Conservation (phyloP, 2,113 vertebrate species). For the Smithornis capensis region DNA sequence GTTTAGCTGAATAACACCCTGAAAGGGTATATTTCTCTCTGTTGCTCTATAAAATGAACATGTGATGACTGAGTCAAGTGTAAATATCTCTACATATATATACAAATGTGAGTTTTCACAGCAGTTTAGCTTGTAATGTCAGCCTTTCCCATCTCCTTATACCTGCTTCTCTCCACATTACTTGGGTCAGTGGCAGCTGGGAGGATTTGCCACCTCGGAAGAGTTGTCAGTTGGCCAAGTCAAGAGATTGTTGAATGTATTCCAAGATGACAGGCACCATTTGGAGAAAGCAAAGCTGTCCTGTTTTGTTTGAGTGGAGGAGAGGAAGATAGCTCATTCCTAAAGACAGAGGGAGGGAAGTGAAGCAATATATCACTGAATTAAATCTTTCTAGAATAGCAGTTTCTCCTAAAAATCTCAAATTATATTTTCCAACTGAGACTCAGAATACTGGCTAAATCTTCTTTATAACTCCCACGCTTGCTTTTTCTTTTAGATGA, state of each 20-base stretch:
- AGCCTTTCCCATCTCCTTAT: not conserved
- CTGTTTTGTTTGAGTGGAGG: not conserved
- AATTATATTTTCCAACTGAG: not conserved
- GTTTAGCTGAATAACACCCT: not conserved
- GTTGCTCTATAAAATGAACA: not conserved
- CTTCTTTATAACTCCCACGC: not conserved
- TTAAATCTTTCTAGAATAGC: conserved; percentile 26
- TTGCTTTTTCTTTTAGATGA: not conserved
- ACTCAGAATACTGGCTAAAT: not conserved
- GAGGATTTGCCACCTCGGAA: not conserved
- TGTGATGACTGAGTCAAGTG: rapidly evolving
- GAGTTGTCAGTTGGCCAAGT: not conserved
- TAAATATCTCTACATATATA: not conserved
- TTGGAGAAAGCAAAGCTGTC: not conserved
- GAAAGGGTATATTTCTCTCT: not conserved
- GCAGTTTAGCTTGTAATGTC: not conserved
- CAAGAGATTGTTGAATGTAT: not conserved
- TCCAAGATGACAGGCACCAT: not conserved
- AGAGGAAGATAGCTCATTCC: not conserved
- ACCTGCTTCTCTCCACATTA: not conserved
- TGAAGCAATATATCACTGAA: not conserved
- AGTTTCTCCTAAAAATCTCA: not conserved
- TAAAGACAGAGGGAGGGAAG: not conserved
- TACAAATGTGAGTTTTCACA: not conserved
- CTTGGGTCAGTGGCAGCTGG: not conserved